Evolutionary conservation across 2,888 invertebrate genomes (phyloP), one percentile per base, ranked within the genome.

Genomic region (Lepas anatifera): DNA sequence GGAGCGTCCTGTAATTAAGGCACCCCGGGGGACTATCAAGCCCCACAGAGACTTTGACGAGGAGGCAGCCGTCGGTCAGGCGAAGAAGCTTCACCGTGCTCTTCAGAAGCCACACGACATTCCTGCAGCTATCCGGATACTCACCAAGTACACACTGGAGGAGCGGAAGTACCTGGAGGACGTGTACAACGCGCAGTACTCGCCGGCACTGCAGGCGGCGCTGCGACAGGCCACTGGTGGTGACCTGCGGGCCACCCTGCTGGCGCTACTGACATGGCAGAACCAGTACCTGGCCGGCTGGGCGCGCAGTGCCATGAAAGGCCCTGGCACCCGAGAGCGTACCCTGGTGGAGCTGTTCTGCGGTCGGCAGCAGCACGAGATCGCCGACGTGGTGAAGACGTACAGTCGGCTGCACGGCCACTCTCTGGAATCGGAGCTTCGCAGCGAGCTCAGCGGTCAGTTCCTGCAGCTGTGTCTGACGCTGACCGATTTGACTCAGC

Each of bases 221-320:
- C 13, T 52, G 52, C 52, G 29, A 4, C 27, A 22, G 4, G 52
- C 27, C 27, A 52, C 10, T 16, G 3, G 4, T 6, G 27, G 4
- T 1, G 29, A 29, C 29, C 52, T 52, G 52, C 52, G 13, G 29
- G 52, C 27, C 13, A 52, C 52, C 13, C 52, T 52, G 29, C 52
- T 52, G 52, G 52, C 52, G 29, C 52, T 52, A 16, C 27, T 52
- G 11, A 16, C 16, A 29, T 52, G 52, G 52, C 13, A 52, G 52
- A 52, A 52, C 52, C 52, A 52, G 52, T 52, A 29, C 52, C 52
- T 52, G 52, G 52, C 52, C 29, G 29, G 29, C 52, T 52, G 52
- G 52, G 29, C 52, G 11, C 52, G 29, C 10, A 27, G 52, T 13
- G 52, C 52, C 29, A 52, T 52, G 52, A 52, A 52, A 13, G 52